phyloP scores from a whole-genome alignment of 2,888 invertebrate genomes.

The Gymnoscelis rufifasciata region DNA sequence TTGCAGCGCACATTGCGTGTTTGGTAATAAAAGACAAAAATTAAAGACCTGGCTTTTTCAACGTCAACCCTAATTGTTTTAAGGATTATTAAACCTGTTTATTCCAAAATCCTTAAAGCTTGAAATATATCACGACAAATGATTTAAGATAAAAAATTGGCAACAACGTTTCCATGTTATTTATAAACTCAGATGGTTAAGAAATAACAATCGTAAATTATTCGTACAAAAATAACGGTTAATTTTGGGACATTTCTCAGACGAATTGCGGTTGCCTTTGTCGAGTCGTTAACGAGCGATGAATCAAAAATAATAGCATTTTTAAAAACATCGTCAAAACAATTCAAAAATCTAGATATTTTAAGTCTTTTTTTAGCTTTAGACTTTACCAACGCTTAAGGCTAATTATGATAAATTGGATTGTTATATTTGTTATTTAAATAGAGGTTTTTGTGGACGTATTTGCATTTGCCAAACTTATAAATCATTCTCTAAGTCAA shows the following conservation, averaged over 20 bases:
- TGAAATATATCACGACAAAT: constrained; percentile 20
- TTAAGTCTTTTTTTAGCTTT: too few relatives aligned
- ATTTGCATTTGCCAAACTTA: neutral
- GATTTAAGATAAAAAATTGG: constrained; percentile 19
- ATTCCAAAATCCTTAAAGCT: constrained; percentile 19
- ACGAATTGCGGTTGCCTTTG: constrained; percentile 41
- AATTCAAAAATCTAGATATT: too few relatives aligned
- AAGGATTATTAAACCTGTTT: neutral
- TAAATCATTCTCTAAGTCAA: neutral
- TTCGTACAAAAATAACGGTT: constrained; percentile 34
- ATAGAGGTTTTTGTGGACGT: too few relatives aligned
- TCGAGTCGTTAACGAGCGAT: constrained; percentile 7
- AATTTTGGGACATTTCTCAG: constrained; percentile 50
- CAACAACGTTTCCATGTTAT: constrained; percentile 30
- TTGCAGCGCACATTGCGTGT: too few relatives aligned
- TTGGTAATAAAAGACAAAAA: neutral
- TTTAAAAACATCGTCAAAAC: neutral
- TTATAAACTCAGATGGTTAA: constrained; percentile 35
- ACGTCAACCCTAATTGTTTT: neutral
- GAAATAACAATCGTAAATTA: constrained; percentile 52
- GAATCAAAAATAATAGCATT: neutral
- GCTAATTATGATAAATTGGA: too few relatives aligned
- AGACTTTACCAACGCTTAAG: too few relatives aligned
- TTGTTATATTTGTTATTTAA: too few relatives aligned
- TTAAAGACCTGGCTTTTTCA: neutral